Conservation (phyloP, 2,888 invertebrate genomes). For the Lithophane socia region DNA sequence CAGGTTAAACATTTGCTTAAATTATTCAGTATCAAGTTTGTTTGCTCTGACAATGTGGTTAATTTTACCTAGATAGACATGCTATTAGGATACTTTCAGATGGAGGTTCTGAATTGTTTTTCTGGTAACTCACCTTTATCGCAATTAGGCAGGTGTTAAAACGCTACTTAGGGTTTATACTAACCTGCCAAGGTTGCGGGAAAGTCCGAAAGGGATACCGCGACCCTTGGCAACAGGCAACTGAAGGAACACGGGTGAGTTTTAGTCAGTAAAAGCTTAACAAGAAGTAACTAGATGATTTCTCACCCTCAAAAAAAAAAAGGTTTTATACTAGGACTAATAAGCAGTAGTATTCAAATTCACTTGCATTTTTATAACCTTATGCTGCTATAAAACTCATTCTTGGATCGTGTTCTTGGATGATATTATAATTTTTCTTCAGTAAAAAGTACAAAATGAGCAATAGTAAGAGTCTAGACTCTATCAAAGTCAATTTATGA, state of each 20-base stretch:
- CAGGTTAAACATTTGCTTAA: constrained; percentile 26
- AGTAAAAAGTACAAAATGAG: not conserved
- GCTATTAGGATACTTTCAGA: not conserved
- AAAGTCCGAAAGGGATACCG: too few relatives aligned
- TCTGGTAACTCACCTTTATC: not conserved
- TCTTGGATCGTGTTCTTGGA: not conserved
- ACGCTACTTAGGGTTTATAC: not conserved
- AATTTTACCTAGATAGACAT: not conserved
- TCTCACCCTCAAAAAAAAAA: too few relatives aligned
- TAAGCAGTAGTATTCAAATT: not conserved
- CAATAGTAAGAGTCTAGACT: too few relatives aligned
- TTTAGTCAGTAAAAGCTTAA: too few relatives aligned
- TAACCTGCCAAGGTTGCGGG: not conserved
- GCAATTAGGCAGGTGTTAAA: not conserved
- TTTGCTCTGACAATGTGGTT: not conserved
- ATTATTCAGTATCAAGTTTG: constrained; percentile 7
- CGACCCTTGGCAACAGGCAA: too few relatives aligned
- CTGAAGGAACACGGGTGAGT: too few relatives aligned
- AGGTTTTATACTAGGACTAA: not conserved
- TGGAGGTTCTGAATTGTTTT: not conserved
- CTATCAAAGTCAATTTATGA: not conserved
- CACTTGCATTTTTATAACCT: not conserved
- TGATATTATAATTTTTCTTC: not conserved
- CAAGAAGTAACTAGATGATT: too few relatives aligned
- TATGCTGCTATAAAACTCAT: not conserved